Evolutionary conservation across 2,113 vertebrate genomes (phyloP).

Genomic region (Tichodroma muraria): DNA sequence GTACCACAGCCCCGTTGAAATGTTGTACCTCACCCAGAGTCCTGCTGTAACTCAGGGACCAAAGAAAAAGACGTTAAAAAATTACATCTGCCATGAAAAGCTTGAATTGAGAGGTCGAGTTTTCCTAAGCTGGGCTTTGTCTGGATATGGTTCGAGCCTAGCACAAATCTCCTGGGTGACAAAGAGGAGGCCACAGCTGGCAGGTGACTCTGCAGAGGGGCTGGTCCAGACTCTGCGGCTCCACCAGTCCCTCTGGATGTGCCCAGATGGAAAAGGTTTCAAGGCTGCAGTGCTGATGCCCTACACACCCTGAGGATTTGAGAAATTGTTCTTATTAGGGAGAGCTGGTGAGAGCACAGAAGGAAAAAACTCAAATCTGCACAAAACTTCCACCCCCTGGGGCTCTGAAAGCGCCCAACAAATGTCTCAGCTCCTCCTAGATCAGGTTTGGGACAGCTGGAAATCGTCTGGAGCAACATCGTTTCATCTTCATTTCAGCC

Average conservation of each 20-base stretch:
- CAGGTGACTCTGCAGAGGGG: neutral
- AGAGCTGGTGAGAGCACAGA: neutral
- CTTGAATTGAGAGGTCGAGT: neutral
- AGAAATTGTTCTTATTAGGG: constrained; percentile 12
- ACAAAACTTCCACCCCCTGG: neutral
- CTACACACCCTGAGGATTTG: neutral
- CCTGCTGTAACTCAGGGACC: neutral
- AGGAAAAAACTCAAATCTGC: neutral
- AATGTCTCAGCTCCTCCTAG: constrained; percentile 1
- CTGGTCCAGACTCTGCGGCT: neutral
- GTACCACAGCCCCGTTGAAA: rapidly evolving
- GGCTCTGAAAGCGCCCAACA: neutral
- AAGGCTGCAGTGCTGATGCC: neutral
- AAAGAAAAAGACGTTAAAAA: neutral
- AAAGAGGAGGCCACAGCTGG: neutral
- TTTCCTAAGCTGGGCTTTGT: neutral
- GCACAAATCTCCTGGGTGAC: neutral
- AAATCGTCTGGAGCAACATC: neutral
- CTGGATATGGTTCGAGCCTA: neutral
- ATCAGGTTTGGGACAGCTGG: neutral
- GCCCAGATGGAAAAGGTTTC: neutral
- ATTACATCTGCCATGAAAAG: neutral
- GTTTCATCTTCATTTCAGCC: constrained; percentile 34
- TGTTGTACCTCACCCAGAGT: neutral
- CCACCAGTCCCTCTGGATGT: neutral